Conservation (phyloP, 1,140 invertebrate species). For the Drosophila pruinosa region DNA sequence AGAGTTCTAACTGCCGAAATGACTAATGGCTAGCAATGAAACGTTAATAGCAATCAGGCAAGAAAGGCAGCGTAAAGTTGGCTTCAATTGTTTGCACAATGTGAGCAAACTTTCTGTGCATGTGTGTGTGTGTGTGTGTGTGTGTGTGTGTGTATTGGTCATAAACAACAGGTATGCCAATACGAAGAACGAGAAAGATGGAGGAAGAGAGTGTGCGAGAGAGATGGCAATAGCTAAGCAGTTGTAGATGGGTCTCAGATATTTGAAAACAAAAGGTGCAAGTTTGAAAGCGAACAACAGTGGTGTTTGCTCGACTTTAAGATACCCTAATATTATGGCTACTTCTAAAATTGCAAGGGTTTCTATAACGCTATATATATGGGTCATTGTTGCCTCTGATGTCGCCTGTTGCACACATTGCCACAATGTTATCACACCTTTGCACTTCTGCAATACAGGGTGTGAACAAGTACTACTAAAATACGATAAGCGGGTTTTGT, state of each 20-base stretch:
- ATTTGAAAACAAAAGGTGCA: not conserved
- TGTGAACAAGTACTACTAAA: not conserved
- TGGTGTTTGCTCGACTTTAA: not conserved
- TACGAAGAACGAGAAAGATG: not conserved
- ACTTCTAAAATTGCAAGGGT: too few species aligned
- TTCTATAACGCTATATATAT: too few species aligned
- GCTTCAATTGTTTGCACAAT: not conserved
- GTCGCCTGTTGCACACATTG: too few species aligned
- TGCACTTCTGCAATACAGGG: not conserved
- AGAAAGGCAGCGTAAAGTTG: not conserved
- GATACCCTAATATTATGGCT: not conserved
- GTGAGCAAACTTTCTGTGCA: not conserved
- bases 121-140: not conserved
- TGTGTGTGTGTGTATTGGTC: not conserved
- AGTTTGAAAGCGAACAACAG: not conserved
- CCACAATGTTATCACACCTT: not conserved
- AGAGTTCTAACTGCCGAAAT: not conserved
- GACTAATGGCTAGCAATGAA: not conserved
- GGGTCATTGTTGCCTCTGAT: not conserved
- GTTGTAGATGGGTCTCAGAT: constrained; percentile 4
- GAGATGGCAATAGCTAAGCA: not conserved
- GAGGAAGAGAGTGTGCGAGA: not conserved
- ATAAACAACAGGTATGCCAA: not conserved
- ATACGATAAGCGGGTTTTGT: not conserved
- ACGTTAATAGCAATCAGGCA: not conserved